phyloP scores from a whole-genome alignment of 2,888 invertebrate species.

The Esperia sulphurella region DNA sequence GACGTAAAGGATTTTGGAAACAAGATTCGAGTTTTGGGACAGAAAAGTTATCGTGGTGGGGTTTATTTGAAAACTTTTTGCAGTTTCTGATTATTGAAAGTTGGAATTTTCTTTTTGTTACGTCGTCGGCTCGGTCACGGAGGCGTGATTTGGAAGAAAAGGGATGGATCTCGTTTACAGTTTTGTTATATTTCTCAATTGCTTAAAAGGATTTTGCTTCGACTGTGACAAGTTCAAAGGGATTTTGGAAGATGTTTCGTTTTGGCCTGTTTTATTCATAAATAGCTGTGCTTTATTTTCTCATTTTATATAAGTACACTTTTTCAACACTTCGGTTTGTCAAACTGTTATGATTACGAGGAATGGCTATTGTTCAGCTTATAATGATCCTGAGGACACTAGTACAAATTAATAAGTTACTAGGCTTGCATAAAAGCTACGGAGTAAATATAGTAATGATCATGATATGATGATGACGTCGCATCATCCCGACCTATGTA shows the following conservation, averaged over 20 bases:
- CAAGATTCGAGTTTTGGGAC: slow-evolving; percentile 4
- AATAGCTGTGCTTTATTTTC: not conserved
- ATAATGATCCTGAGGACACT: too few species aligned
- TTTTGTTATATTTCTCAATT: slow-evolving; percentile 31
- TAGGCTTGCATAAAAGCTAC: too few species aligned
- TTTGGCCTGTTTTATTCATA: too few species aligned
- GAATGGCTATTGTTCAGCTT: too few species aligned
- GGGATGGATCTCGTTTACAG: slow-evolving; percentile 29
- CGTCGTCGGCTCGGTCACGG: slow-evolving; percentile 27
- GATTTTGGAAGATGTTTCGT: too few species aligned
- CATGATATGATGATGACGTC: too few species aligned
- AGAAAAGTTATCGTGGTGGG: slow-evolving; percentile 13
- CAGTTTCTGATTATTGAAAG: slow-evolving; percentile 44
- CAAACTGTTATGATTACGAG: too few species aligned
- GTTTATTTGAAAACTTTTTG: slow-evolving; percentile 41
- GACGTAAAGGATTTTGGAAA: slow-evolving; percentile 9
- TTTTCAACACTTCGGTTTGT: too few species aligned
- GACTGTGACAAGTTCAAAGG: not conserved
- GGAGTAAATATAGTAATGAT: too few species aligned
- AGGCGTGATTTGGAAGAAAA: slow-evolving; percentile 30
- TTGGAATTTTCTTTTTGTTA: slow-evolving; percentile 34
- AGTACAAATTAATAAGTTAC: too few species aligned
- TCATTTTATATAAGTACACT: too few species aligned
- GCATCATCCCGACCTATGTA: too few species aligned
- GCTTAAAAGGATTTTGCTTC: not conserved